Evolutionary conservation across 2,113 vertebrate genomes (phyloP).

Genomic region (Bagarius yarrelli): DNA sequence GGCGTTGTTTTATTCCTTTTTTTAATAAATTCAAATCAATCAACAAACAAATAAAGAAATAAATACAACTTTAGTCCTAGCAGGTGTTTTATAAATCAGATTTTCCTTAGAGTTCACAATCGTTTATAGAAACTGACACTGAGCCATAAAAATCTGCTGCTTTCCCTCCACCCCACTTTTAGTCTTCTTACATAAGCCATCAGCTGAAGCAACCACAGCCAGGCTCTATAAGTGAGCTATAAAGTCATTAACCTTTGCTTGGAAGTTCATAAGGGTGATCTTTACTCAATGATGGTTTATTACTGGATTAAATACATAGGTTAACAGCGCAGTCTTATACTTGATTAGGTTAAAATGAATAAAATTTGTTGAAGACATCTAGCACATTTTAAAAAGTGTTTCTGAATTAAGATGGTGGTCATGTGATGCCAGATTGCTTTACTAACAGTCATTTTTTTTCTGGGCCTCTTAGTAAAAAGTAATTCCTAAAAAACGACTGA

Average conservation of each 20-base stretch:
- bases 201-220: slow-evolving; percentile 13
- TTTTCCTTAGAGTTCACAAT: not conserved
- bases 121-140: not conserved
- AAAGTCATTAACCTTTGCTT: slow-evolving; percentile 69
- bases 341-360: not conserved
- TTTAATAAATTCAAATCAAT: not conserved
- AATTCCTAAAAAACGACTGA: not conserved
- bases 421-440: not conserved
- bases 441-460: not conserved
- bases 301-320: not conserved
- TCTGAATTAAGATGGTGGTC: too few relatives aligned
- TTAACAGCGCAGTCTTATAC: not conserved
- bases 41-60: not conserved
- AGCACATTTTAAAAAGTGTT: not conserved
- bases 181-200: not conserved
- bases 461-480: not conserved
- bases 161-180: slow-evolving; percentile 1
- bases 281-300: not conserved
- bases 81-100: not conserved
- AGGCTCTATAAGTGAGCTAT: slow-evolving; percentile 45
- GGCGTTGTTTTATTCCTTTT: not conserved
- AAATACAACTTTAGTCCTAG: not conserved
- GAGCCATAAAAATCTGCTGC: not conserved
- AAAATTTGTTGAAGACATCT: too few relatives aligned
- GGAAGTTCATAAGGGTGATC: not conserved